A percentile compares a stretch with the other conserved stretches of the same genome.
Conservation (phyloP, 37 sponge, comb jelly and placozoan genomes). For the Ianthella basta region DNA sequence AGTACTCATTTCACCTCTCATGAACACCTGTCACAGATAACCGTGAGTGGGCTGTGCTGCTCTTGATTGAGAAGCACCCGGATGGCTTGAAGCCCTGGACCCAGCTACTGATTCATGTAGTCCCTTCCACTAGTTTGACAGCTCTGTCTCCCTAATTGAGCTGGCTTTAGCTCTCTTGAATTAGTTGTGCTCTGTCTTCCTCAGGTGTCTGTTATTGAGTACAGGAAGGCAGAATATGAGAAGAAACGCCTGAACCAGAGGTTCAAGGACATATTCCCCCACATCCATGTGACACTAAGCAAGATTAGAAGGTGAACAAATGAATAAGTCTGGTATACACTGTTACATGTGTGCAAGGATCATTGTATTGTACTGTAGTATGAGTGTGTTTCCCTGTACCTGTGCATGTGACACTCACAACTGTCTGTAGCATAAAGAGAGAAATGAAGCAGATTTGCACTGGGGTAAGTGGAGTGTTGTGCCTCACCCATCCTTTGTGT, state of each 20-base stretch:
- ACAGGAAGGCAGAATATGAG: slow-evolving; percentile 54
- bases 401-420: too few relatives aligned
- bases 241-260: slow-evolving; percentile 80
- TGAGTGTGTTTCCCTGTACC: background rate
- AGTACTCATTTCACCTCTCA: too few relatives aligned
- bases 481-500: too few relatives aligned
- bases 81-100: too few relatives aligned
- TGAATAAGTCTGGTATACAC: background rate
- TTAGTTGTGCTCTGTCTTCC: background rate
- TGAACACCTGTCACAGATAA: too few relatives aligned
- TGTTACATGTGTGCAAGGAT: too few relatives aligned
- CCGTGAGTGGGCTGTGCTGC: too few relatives aligned
- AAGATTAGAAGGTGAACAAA: slow-evolving; percentile 65
- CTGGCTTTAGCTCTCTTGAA: too few relatives aligned
- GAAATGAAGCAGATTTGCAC: slow-evolving; percentile 51
- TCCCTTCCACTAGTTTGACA: too few relatives aligned
- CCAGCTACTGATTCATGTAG: too few relatives aligned
- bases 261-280: slow-evolving; percentile 78
- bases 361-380: background rate
- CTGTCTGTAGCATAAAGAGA: slow-evolving; percentile 56
- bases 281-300: slow-evolving; percentile 69
- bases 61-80: too few relatives aligned
- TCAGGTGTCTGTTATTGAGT: slow-evolving; percentile 78
- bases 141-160: too few relatives aligned
- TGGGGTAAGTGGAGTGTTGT: slow-evolving; percentile 41